phyloP scores from a whole-genome alignment of 2,797 vertebrate species.

The Urosaurus nigricauda region DNA sequence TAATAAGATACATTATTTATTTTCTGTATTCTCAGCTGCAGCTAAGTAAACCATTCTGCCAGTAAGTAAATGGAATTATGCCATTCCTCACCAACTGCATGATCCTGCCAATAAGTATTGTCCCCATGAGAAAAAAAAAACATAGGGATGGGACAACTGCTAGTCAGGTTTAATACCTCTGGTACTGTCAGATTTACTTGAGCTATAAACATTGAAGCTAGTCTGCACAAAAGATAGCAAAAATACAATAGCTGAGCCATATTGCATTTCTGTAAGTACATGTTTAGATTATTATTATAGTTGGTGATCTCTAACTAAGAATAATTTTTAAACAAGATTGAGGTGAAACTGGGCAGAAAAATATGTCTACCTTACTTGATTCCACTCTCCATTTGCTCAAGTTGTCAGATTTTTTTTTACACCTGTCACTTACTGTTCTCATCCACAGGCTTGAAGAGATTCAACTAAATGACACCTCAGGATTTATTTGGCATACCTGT shows the following conservation, averaged over 20 bases:
- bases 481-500: not conserved
- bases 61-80: not conserved
- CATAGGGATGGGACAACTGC: not conserved
- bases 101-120: not conserved
- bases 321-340: not conserved
- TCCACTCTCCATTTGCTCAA: not conserved
- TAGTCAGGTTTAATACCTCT: not conserved
- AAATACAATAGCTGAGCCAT: not conserved
- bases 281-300: not conserved
- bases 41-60: not conserved
- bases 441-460: not conserved
- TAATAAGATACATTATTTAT: constrained; percentile 6
- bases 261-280: not conserved
- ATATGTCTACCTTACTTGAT: not conserved
- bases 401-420: not conserved
- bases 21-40: not conserved
- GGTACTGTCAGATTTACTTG: not conserved
- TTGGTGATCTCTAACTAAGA: not conserved
- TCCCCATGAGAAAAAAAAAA: not conserved
- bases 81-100: not conserved
- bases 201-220: not conserved
- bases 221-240: not conserved
- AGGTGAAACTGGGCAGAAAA: not conserved
- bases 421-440: not conserved
- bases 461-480: not conserved